Base-by-base conservation (phyloP, 2,113 vertebrate genomes). In the Pachypanchax playfairii region DNA sequence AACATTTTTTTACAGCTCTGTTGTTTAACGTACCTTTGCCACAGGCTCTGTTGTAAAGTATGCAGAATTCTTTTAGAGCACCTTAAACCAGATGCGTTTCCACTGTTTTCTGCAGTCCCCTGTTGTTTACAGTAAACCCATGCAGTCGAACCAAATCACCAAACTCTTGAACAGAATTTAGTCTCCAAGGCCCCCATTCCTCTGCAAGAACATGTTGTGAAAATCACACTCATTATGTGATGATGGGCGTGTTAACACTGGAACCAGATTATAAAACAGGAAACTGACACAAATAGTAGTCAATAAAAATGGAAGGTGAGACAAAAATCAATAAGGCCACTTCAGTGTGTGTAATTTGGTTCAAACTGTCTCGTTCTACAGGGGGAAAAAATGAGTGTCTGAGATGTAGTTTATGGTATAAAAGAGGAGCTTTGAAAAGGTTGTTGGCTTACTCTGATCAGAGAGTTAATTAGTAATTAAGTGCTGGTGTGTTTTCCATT, bases 391-490 rank as follows among this genome's bases (percentile, higher is more conserved):
- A 36, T 20, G 4, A 52, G 42, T 20, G 7, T 9, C 43, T 21
- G n/a, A 53, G 59, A 70, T 20, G n/a, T 24, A 64, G 71, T 79
- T 82, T 67, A 53, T 68, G 46, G 55, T 51, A 25, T n/a, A 39
- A 41, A 48, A 76, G 70, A 56, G 65, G 52, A 52, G 65, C 73
- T 79, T 73, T 79, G 75, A 84, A 83, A 84, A 77, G 81, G 82
- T 83, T 85, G 63, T 36, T 43, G 12, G 24, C 61, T 35, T 42
- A 52, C 50, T 75, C 41, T 83, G 64, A 87, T 87, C 74, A 79
- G 47, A 77, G 64, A 82, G 74, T 68, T 82, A 82, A 89, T 87
- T 88, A 80, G 66, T 74, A 79, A 77, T 80, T 52, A 82, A 86
- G 83, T 76, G 78, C 73, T 79, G 47, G 62, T 85, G 64, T 84